Evolutionary conservation across 2,888 invertebrate species (phyloP).

Genomic region (Caenorhabditis sp.): DNA sequence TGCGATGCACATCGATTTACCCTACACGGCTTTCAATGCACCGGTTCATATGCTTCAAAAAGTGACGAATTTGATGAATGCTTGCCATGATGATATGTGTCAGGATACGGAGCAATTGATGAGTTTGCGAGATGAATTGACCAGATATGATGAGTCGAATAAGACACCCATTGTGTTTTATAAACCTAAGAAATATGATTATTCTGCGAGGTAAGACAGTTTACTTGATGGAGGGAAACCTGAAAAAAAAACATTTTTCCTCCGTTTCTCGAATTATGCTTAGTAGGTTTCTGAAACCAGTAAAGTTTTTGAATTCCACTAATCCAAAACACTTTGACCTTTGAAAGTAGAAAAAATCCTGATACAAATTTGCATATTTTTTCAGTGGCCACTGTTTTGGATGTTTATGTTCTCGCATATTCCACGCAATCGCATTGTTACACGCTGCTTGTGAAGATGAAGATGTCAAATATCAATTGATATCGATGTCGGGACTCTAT

Average conservation of each 20-base stretch:
- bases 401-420: constrained; percentile 84
- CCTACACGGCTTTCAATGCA: neutral
- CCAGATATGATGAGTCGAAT: constrained; percentile 36
- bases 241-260: too few species aligned
- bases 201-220: neutral
- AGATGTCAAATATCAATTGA: constrained; percentile 8
- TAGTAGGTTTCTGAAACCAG: too few species aligned
- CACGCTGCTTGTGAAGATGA: constrained; percentile 72
- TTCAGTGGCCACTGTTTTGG: constrained; percentile 73
- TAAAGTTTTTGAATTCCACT: too few species aligned
- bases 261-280: too few species aligned
- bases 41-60: neutral
- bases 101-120: constrained; percentile 45
- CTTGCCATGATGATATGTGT: constrained; percentile 53
- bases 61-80: constrained; percentile 15
- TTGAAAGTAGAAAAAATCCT: too few species aligned
- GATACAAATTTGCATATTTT: neutral
- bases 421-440: constrained; percentile 89
- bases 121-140: constrained; percentile 43
- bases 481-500: neutral
- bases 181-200: constrained; percentile 13
- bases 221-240: too few species aligned
- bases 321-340: too few species aligned
- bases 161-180: constrained; percentile 18
- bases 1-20: neutral